A percentile compares a stretch with the other conserved stretches of the same genome.
phyloP scores from a whole-genome alignment of 2,888 invertebrate genomes.

The Mechanitis mazaeus region DNA sequence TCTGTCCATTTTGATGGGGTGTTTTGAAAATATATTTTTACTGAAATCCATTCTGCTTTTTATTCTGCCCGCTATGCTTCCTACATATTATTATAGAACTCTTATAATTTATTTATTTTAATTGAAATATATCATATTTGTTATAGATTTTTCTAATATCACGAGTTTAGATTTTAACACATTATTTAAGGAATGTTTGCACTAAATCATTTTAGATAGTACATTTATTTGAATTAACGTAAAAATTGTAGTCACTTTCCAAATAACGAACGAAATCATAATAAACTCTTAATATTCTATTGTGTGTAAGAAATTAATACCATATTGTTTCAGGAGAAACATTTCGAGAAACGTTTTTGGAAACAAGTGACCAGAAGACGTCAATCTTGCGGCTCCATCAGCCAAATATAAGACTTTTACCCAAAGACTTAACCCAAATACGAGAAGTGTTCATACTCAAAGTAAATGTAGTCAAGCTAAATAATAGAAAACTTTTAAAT shows the following conservation, averaged over 20 bases:
- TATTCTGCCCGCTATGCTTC: slow-evolving; percentile 61
- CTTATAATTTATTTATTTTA: slow-evolving; percentile 5
- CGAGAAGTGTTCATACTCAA: slow-evolving; percentile 30
- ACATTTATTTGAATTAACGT: neutral
- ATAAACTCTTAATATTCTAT: neutral
- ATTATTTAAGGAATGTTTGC: slow-evolving; percentile 3
- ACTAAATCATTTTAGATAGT: slow-evolving; percentile 1
- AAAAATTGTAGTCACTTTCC: neutral
- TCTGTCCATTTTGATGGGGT: slow-evolving; percentile 70
- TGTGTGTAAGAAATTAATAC: slow-evolving; percentile 11
- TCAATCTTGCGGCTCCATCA: slow-evolving; percentile 74
- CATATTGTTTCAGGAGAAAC: slow-evolving; percentile 80
- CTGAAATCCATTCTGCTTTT: slow-evolving; percentile 68
- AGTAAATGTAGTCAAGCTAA: slow-evolving; percentile 21
- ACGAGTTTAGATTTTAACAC: neutral
- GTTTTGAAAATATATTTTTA: slow-evolving; percentile 72
- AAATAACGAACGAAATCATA: neutral
- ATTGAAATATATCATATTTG: neutral
- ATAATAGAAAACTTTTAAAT: slow-evolving; percentile 15
- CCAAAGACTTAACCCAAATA: slow-evolving; percentile 21
- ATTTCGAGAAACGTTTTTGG: slow-evolving; percentile 86
- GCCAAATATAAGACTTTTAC: slow-evolving; percentile 54
- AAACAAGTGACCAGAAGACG: slow-evolving; percentile 85
- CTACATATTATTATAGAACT: slow-evolving; percentile 34
- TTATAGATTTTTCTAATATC: neutral